These are phyloP conservation scores for Jaculus jaculus DNA, from an alignment of 2,113 vertebrate genomes.

Conservation along the genomic window DNA sequence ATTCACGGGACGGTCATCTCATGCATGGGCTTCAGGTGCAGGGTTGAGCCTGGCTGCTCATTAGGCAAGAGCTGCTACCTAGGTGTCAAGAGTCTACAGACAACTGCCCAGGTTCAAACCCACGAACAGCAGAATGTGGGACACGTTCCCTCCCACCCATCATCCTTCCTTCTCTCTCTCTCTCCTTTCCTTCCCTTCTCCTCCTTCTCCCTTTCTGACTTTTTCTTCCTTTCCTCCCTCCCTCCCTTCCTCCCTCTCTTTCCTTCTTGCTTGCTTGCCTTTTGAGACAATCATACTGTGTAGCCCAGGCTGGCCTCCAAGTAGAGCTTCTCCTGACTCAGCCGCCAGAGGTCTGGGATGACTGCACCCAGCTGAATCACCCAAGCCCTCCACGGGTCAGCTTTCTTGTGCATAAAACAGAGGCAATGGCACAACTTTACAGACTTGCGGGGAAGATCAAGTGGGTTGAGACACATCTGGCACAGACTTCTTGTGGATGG, in stretches of 20 bases:
- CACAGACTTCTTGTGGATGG: neutral
- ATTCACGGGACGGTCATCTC: neutral
- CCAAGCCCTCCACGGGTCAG: neutral
- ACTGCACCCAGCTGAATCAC: neutral
- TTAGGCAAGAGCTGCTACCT: slow-evolving; percentile 1
- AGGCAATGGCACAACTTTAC: neutral
- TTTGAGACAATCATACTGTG: neutral
- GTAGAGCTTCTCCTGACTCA: neutral
- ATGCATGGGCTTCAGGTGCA: neutral
- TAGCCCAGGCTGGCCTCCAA: neutral
- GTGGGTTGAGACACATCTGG: neutral
- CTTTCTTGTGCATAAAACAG: neutral
- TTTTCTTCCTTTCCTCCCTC: neutral
- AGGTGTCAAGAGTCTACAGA: neutral
- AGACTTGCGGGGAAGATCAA: neutral
- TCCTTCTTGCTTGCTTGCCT: too few relatives aligned
- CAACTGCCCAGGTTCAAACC: neutral
- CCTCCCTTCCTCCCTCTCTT: neutral
- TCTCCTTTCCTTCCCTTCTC: neutral
- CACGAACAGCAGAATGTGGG: neutral
- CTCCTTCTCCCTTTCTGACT: neutral
- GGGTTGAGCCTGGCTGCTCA: neutral
- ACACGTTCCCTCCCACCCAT: neutral
- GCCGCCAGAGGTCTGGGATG: neutral
- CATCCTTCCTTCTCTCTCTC: too few relatives aligned